These are phyloP conservation scores for Lepidotrigona ventralis DNA, from an alignment of 1,140 invertebrate species.

Conservation along the genomic window DNA sequence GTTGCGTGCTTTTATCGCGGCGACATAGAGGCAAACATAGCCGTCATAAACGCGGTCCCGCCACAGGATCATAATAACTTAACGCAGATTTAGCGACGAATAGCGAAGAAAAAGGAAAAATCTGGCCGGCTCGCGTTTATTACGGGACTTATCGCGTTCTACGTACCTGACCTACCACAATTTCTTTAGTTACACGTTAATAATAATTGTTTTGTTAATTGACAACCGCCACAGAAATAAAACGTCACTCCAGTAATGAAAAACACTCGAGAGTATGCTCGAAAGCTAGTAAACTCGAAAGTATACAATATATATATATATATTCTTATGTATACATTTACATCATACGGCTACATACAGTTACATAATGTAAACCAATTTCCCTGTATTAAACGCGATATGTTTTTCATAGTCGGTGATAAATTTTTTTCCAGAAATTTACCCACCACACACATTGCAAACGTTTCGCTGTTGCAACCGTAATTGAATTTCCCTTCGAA, in stretches of 20 bases:
- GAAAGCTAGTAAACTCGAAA: not conserved
- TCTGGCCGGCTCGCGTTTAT: constrained; percentile 62
- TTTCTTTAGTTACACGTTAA: constrained; percentile 27
- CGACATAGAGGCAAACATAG: constrained; percentile 54
- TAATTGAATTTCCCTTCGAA: not conserved
- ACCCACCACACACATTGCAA: not conserved
- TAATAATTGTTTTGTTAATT: constrained; percentile 43
- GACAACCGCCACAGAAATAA: not conserved
- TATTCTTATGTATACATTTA: too few relatives aligned
- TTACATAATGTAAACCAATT: not conserved
- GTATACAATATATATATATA: not conserved
- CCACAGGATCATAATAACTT: constrained; percentile 68
- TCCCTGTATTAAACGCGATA: not conserved
- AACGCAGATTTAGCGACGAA: constrained; percentile 69
- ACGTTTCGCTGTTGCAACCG: not conserved
- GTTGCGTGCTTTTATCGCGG: constrained; percentile 62
- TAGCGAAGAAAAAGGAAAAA: constrained; percentile 18
- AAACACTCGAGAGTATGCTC: too few relatives aligned
- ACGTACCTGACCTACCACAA: constrained; percentile 32
- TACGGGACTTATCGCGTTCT: constrained; percentile 34
- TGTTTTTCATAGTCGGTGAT: not conserved
- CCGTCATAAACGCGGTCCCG: constrained; percentile 64
- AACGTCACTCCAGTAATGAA: not conserved
- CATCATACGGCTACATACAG: too few relatives aligned
- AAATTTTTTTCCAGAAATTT: not conserved